Base-by-base conservation (phyloP, 2,113 vertebrate genomes). In the Centrocercus urophasianus region DNA sequence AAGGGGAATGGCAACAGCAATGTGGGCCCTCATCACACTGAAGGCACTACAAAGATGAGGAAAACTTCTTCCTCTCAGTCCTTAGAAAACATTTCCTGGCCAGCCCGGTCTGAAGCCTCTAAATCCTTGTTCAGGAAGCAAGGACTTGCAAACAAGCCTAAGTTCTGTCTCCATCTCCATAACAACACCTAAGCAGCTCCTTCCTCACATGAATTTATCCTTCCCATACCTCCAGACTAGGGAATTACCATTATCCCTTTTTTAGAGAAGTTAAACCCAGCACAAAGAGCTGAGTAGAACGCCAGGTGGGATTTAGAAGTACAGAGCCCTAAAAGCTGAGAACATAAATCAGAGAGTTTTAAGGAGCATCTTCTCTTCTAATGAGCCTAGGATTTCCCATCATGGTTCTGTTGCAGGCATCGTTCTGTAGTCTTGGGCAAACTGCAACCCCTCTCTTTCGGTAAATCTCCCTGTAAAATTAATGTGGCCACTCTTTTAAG, bases 381-480 rank as follows among this genome's bases (percentile, higher is more conserved):
- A 73, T 11, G 14, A 78, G 40, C 24, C 48, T 61, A 28, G 27
- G 17, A 84, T 47, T 75, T 65, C 11, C 22, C 30, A 15, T 85
- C 42, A 42, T 0, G 0, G 42, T 65, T 95, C 40, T 93, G 67
- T 52, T 43, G 47, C 0, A 6, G 28, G 5, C 1, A 1, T 27
- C 30, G 30, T 43, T 93, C 59, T 71, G 50, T 36, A 88, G 32
- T 63, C 43, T 65, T 40, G 27, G 63, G 45, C 76, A 88, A 67
- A 89, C 65, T 73, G 22, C 15, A 7, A 28, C 8, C 1, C 67
- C 28, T 52, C 40, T 79, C 4, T 11, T 22, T 3, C 20, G 40
- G 2, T 36, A 80, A 57, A 54, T 54, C 25, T 57, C 34, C 42
- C 54, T 50, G 40, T 66, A 85, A 79, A 93, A 85, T 25, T 54